A percentile compares a stretch with the other conserved stretches of the same genome.
phyloP scores from a whole-genome alignment of 92 coral and sea anemone species.

The Porites evermanni region DNA sequence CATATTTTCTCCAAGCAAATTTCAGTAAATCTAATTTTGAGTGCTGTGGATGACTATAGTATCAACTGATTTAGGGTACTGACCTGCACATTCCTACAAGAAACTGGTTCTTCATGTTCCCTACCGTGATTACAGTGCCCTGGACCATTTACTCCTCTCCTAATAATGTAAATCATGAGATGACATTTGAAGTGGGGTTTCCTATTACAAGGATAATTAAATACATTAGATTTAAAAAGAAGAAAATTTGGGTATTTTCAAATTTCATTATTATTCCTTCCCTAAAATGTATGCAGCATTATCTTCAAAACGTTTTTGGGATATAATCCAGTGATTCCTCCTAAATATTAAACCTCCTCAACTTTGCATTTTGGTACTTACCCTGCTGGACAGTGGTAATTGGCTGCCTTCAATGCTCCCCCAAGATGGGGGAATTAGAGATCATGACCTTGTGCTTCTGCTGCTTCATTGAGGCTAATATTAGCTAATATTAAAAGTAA shows the following conservation, averaged over 20 bases:
- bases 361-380: conserved; percentile 23
- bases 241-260: neutral
- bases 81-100: too few relatives aligned
- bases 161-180: neutral
- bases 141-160: conserved; percentile 53
- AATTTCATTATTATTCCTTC: conserved; percentile 23
- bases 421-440: conserved; percentile 18
- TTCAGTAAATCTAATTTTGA: too few relatives aligned
- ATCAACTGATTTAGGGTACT: too few relatives aligned
- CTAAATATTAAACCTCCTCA: conserved; percentile 1
- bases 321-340: neutral
- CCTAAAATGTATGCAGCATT: conserved; percentile 11
- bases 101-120: too few relatives aligned
- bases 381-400: conserved; percentile 72
- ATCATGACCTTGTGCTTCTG: conserved; percentile 43
- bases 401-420: conserved; percentile 46
- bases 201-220: too few relatives aligned
- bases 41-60: too few relatives aligned
- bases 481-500: conserved; percentile 8
- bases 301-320: conserved; percentile 1
- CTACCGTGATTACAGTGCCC: conserved; percentile 23
- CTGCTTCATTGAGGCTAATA: conserved; percentile 58
- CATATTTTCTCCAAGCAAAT: too few relatives aligned
- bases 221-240: neutral
- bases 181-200: too few relatives aligned